These are phyloP conservation scores for Oncorhynchus gorbuscha DNA, from an alignment of 2,113 vertebrate species.

Conservation along the genomic window DNA sequence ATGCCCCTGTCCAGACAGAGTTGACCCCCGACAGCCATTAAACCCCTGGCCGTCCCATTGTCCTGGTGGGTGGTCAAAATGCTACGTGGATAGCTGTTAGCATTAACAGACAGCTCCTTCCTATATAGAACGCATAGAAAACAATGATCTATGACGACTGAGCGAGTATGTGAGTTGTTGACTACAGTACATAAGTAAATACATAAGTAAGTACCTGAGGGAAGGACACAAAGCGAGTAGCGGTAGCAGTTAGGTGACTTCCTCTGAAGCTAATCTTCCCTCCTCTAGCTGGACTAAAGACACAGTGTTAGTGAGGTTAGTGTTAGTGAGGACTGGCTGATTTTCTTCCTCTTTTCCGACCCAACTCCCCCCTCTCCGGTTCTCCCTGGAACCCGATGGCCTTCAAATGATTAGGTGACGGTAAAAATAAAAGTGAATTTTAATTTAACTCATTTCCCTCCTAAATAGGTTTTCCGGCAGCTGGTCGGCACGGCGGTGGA, in stretches of 20 bases:
- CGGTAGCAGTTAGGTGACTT: neutral
- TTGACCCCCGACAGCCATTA: slow-evolving; percentile 51
- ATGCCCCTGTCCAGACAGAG: slow-evolving; percentile 41
- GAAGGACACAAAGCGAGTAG: neutral
- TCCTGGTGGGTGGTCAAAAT: slow-evolving; percentile 49
- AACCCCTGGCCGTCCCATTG: slow-evolving; percentile 56
- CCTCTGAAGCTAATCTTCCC: neutral
- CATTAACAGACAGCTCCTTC: slow-evolving; percentile 45
- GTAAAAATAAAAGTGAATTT: slow-evolving; percentile 59
- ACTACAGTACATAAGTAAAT: too few species aligned
- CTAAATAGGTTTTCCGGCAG: slow-evolving; percentile 76
- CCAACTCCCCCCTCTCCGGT: slow-evolving; percentile 18
- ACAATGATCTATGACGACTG: too few species aligned
- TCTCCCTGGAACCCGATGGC: slow-evolving; percentile 6
- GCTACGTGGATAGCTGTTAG: too few species aligned
- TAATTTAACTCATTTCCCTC: slow-evolving; percentile 83
- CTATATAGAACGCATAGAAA: neutral
- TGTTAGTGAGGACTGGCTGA: neutral
- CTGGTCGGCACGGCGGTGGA: slow-evolving; percentile 64
- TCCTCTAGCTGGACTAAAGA: neutral
- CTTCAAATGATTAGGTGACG: neutral
- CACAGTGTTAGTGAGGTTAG: neutral
- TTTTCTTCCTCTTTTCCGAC: neutral
- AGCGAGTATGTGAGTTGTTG: too few species aligned
- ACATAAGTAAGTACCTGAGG: neutral